Percentiles rank a stretch among this genome's conserved stretches.
phyloP scores from a whole-genome alignment of 2,113 vertebrate genomes.

The Sakesphorus luctuosus region DNA sequence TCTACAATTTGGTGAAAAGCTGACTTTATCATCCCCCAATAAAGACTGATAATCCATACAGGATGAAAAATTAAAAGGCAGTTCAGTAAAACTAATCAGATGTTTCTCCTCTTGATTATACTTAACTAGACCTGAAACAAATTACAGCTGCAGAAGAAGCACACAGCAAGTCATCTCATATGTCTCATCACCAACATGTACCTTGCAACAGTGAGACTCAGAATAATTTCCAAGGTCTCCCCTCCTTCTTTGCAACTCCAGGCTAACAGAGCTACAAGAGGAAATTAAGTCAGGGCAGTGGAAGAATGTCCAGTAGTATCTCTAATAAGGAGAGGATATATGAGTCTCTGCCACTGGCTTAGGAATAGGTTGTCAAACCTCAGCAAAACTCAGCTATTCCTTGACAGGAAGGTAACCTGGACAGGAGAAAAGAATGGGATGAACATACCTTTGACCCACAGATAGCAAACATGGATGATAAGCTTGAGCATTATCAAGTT shows the following conservation, averaged over 20 bases:
- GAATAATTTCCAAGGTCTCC: not conserved
- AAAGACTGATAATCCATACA: not conserved
- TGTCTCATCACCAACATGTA: accelerated
- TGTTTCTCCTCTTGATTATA: not conserved
- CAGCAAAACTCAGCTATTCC: not conserved
- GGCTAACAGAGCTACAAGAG: not conserved
- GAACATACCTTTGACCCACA: not conserved
- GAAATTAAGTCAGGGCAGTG: not conserved
- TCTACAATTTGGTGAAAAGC: not conserved
- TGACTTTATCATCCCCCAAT: not conserved
- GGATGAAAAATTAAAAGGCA: not conserved
- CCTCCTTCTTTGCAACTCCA: not conserved
- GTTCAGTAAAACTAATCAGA: not conserved
- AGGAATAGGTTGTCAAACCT: not conserved
- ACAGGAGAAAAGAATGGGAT: not conserved
- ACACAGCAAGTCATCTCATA: not conserved
- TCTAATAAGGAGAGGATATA: not conserved
- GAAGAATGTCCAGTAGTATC: not conserved
- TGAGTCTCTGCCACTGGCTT: not conserved
- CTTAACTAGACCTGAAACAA: not conserved
- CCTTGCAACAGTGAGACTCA: not conserved
- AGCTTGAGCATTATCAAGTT: not conserved
- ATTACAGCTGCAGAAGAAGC: not conserved
- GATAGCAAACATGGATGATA: not conserved
- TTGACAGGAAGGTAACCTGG: not conserved